Conservation (phyloP, 2,113 vertebrate species). For the Arenaria interpres region DNA sequence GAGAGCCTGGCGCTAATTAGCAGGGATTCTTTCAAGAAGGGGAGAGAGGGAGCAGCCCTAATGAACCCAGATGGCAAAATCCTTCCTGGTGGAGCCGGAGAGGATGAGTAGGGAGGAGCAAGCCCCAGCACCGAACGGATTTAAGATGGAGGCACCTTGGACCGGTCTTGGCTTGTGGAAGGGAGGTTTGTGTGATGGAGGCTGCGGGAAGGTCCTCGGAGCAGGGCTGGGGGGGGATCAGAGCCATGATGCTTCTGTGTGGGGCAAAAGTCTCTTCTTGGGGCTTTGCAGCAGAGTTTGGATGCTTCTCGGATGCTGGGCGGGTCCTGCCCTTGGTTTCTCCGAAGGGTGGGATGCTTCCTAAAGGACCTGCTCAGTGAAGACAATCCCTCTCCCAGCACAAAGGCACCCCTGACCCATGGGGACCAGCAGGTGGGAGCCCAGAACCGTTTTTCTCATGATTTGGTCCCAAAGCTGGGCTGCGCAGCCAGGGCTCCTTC, state of each 20-base stretch:
- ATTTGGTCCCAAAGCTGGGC: accelerated
- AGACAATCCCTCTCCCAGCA: accelerated
- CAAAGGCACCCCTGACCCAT: accelerated
- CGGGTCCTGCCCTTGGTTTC: neutral
- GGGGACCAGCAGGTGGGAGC: neutral
- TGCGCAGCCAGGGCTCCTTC: neutral
- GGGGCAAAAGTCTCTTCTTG: neutral
- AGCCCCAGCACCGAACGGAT: neutral
- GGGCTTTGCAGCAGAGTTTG: neutral
- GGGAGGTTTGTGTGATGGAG: neutral
- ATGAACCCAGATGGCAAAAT: neutral
- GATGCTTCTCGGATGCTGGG: neutral
- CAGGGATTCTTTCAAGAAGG: neutral
- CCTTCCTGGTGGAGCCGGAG: neutral
- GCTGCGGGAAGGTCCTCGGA: neutral
- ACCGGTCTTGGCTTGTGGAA: neutral
- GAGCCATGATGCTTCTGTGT: neutral
- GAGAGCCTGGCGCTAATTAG: neutral
- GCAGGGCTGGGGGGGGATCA: neutral
- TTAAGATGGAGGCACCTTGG: neutral
- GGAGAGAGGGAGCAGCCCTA: neutral
- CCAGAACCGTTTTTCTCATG: neutral
- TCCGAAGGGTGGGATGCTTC: neutral
- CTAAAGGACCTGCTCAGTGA: neutral
- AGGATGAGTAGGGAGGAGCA: neutral